Conservation (phyloP, 2,113 vertebrate genomes). For the Oophaga pumilio region DNA sequence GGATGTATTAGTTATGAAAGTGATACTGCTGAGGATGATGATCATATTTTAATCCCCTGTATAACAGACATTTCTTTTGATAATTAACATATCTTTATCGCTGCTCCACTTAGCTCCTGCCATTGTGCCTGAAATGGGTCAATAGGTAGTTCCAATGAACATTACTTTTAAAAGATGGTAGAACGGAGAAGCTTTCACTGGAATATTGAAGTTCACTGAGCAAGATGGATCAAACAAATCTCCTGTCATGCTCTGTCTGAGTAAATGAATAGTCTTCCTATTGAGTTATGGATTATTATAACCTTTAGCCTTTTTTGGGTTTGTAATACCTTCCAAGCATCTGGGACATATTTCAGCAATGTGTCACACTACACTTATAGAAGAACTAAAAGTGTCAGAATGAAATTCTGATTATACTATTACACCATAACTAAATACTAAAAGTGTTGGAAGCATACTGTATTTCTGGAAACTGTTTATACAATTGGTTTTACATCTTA, state of each 20-base stretch:
- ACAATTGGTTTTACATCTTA: too few relatives aligned
- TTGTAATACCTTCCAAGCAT: slow-evolving; percentile 10
- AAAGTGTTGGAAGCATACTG: too few relatives aligned
- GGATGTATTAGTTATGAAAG: neutral
- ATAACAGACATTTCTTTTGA: neutral
- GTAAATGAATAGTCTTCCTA: slow-evolving; percentile 38
- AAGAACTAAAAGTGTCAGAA: neutral
- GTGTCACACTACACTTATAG: neutral
- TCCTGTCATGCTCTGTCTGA: slow-evolving; percentile 23
- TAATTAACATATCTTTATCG: slow-evolving; percentile 1
- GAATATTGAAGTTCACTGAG: slow-evolving; percentile 36
- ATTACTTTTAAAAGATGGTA: slow-evolving; percentile 9
- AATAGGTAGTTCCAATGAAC: slow-evolving; percentile 35
- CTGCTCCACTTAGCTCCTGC: neutral
- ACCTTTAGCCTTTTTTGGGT: slow-evolving; percentile 16
- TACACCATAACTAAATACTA: neutral
- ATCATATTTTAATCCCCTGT: neutral
- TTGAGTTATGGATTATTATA: slow-evolving; percentile 44
- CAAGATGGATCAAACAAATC: slow-evolving; percentile 16
- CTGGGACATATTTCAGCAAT: neutral
- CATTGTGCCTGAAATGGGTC: slow-evolving; percentile 14
- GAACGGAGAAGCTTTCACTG: slow-evolving; percentile 1
- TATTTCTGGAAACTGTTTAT: too few relatives aligned
- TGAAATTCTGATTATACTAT: neutral
- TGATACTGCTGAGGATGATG: neutral